Evolutionary conservation across 1,140 invertebrate species (phyloP), one percentile per base, ranked within the genome.

Genomic region (Drosophila aff.): DNA sequence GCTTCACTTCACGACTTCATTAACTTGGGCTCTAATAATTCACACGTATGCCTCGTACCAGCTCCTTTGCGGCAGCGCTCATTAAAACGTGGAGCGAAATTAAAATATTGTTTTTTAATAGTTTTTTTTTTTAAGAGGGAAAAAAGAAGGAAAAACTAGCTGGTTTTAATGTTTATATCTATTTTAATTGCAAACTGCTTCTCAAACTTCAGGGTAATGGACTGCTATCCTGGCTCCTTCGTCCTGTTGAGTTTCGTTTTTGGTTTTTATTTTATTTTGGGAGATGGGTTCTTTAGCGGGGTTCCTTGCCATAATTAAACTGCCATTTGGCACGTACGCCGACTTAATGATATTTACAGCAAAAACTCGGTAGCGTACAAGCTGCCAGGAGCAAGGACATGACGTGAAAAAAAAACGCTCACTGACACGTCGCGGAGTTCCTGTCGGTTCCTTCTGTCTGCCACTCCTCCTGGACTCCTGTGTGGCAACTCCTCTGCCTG

Each of bases 321-420:
- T 84, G 82, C 73, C 82, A 84, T 84, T 84, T 84, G 82, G 82
- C 82, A 84, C 82, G 82, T 84, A 84, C 82, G 64, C 73, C 63
- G 58, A 84, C 81, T 81, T 84, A 84, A 84, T 84, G 82, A 72
- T 84, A 84, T 84, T 84, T 84, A 84, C 81, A 85, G 76, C 77
- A 80, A 77, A 83, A 84, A 69, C 77, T 68, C 47, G 23, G 47
- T 33, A 43, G 15, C 21, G 13, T 33, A 36, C 38, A 26, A 41
- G 11, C 21, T 44, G 63, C 58, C 40, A 44, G 58, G 15, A 50
- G 40, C 49, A 46, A 68, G 67, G 47, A 71, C 67, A 68, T 71
- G 67, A 47, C 63, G 7, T 10, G 2, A 9, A 33, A 33, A 63
- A 58, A 57, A 68, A 65, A 57, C 59, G 52, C 59, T 40, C 40